Conservation (phyloP, 1,140 invertebrate genomes). For the Neodiprion fabricii region DNA sequence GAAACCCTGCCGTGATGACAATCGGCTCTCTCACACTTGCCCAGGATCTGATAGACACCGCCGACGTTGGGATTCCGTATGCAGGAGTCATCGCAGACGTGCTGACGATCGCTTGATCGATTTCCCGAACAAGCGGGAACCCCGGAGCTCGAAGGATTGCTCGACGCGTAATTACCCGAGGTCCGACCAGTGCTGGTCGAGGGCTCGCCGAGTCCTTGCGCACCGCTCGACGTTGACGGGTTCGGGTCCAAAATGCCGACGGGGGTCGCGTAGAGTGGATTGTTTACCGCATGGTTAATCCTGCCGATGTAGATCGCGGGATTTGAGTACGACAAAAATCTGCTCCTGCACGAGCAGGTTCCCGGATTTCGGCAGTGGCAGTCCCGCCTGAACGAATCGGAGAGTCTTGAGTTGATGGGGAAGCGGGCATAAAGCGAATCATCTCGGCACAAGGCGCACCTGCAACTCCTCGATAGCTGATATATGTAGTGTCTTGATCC, state of each 20-base stretch:
- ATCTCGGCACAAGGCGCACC: constrained; percentile 49
- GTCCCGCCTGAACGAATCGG: constrained; percentile 42
- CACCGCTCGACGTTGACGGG: constrained; percentile 26
- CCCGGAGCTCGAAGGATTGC: constrained; percentile 37
- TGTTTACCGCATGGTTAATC: constrained; percentile 1
- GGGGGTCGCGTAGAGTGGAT: constrained; percentile 5
- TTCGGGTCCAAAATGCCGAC: constrained; percentile 25
- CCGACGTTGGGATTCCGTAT: constrained; percentile 46
- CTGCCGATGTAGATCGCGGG: constrained; percentile 49
- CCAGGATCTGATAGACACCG: constrained; percentile 46
- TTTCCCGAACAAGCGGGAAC: constrained; percentile 31
- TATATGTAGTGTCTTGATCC: constrained; percentile 56
- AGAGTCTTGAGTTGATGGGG: constrained; percentile 36
- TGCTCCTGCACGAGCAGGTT: constrained; percentile 45
- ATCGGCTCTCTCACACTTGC: constrained; percentile 46
- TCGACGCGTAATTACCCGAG: not conserved
- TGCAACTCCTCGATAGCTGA: constrained; percentile 49
- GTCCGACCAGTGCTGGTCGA: too few relatives aligned
- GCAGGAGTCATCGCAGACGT: constrained; percentile 55
- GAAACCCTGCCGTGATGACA: constrained; percentile 48
- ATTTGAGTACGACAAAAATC: constrained; percentile 40
- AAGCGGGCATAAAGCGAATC: constrained; percentile 48
- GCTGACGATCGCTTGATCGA: constrained; percentile 40
- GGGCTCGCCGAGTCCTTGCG: constrained; percentile 12
- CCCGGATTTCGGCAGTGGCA: constrained; percentile 46